Evolutionary conservation across 64 coral and sea anemone species (phyloP), one percentile per base, ranked within the genome.

Genomic region (Montipora cactus): DNA sequence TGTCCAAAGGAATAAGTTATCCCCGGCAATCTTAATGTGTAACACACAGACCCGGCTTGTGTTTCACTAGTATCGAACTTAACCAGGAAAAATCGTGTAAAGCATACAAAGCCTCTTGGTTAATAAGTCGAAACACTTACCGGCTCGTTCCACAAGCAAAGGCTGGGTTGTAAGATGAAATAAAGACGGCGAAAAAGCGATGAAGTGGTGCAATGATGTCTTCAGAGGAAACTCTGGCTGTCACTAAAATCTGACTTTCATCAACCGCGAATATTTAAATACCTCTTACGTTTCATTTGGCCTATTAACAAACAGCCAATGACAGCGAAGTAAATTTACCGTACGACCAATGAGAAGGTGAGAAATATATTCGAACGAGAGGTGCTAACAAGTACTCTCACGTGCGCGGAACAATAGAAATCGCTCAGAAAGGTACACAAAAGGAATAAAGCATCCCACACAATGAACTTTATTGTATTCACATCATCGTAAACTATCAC

Each of bases 231-330:
- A 86, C 44, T 49, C 71, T 71, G 62, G 66, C 66, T 86, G 82
- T 86, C 82, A 86, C 82, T 86, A 86, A 84, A 84, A 82, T 71
- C 82, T 86, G 82, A 86, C 76, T 79, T 89, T 79, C 76, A 88
- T 93, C 92, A 88, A 93, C 92, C 92, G 92, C 92, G 92, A 93
- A 93, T 93, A 93, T 93, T 93, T 93, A 93, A 93, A 93, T 93
- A 93, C 82, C 92, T 84, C 84, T 93, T 87, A 77, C 92, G 92
- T 87, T 77, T 93, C 92, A 88, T 93, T 59, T 93, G 84, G 88
- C 92, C 92, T 78, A 93, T 93, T 93, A 93, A 76, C 76, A 78
- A 88, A 88, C 68, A 72, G 16, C 92, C 92, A 93, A 93, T 88
- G 84, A 93, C 14, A 45, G 45, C 11, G 25, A n/a, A 74, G 57